Percentiles rank a stretch among this genome's conserved stretches.
Conservation (phyloP, 2,888 invertebrate species). For the Meiosimyza platycephala region DNA sequence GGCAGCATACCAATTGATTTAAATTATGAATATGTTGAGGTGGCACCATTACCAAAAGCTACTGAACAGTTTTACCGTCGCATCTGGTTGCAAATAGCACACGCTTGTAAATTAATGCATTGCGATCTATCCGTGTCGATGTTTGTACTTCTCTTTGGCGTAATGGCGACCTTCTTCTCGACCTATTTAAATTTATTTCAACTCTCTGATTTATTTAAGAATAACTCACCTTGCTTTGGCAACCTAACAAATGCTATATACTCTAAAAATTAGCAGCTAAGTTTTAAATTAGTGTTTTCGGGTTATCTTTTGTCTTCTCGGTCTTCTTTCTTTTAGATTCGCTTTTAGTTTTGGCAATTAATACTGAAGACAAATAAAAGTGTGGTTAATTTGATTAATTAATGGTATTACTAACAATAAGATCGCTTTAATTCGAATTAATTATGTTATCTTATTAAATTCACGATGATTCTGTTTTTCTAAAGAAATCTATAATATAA, state of each 20-base stretch:
- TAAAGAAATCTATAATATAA: no score
- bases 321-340: no score
- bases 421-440: no score
- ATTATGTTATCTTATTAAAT: no score
- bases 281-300: not conserved
- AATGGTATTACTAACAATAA: no score
- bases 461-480: no score
- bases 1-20: conserved; percentile 62
- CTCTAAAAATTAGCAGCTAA: not conserved
- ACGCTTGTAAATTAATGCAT: conserved; percentile 53
- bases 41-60: conserved; percentile 40
- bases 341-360: no score
- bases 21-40: conserved; percentile 59
- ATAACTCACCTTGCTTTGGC: conserved; percentile 79
- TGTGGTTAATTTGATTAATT: no score
- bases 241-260: conserved; percentile 65
- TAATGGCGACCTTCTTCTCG: conserved; percentile 74
- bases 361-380: not conserved
- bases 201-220: conserved; percentile 74
- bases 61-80: conserved; percentile 34
- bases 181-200: conserved; percentile 79
- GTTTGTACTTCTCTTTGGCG: conserved; percentile 73
- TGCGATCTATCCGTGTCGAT: conserved; percentile 71
- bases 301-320: not conserved
- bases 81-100: conserved; percentile 52